Evolutionary conservation across 2,113 vertebrate genomes (phyloP), one percentile per base, ranked within the genome.

Genomic region (Vidua macroura): DNA sequence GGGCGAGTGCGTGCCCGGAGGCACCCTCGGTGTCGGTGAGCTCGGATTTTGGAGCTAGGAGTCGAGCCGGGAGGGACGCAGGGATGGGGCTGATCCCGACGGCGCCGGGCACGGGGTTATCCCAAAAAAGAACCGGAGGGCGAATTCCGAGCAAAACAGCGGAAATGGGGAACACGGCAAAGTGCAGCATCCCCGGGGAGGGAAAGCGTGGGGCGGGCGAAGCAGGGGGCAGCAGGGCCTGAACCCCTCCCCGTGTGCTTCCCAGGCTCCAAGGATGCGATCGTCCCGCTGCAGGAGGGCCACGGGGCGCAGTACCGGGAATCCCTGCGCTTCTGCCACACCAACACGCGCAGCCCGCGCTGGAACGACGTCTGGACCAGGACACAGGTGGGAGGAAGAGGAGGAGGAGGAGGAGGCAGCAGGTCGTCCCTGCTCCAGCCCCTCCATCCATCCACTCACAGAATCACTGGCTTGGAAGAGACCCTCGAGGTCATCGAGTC

Each of bases 311-410:
- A 6, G 9, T 3, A 9, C 12, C 3, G 1, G 1, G 48, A 49
- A 1, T 55, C 98, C 4, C 96, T 93, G 75, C 96, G 90, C 20
- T 99, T 99, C 96, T 99, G 99, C 95, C 99, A 99, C 80, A 93
- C 78, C 87, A 99, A 99, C 90, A 53, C 89, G 0, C 62, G 97
- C 1, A 9, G 60, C 14, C 99, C 99, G 2, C 98, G 89, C 48
- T 99, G 99, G 99, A 97, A 95, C 81, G 98, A 99, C 46, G 84
- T 98, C 7, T 99, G 99, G 99, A 99, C 99, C 6, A 97, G 98
- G 91, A 98, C 98, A 58, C 99, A 99, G 98, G 99, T 99, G 97
- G n/a, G 25, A 37, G 35, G 7, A 13, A 35, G 35, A 35, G 35
- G 35, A 35, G 35, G 35, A 35, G 30, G 93, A 51, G 24, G 75